Evolutionary conservation across 2,888 invertebrate genomes (phyloP).

Genomic region (Spicauda simplicius): DNA sequence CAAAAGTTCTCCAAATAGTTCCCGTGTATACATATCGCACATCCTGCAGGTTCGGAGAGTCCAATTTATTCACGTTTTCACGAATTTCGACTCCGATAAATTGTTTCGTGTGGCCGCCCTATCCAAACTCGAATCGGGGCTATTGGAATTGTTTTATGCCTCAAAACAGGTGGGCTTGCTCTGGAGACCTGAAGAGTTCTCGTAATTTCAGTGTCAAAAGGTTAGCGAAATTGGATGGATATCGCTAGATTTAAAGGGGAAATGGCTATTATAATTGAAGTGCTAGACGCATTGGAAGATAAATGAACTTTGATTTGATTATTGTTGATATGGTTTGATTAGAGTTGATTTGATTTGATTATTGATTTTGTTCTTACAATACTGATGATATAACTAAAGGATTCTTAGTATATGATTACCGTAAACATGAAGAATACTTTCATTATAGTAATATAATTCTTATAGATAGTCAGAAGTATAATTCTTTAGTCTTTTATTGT

Average conservation of each 20-base stretch:
- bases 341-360: too few species aligned
- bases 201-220: slow-evolving; percentile 34
- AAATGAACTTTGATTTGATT: too few species aligned
- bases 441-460: too few species aligned
- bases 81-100: slow-evolving; percentile 47
- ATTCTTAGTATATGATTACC: too few species aligned
- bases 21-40: slow-evolving; percentile 42
- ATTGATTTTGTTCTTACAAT: too few species aligned
- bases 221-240: slow-evolving; percentile 30
- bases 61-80: slow-evolving; percentile 48
- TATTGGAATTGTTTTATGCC: slow-evolving; percentile 48
- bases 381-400: too few species aligned
- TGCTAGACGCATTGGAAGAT: not conserved
- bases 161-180: slow-evolving; percentile 30
- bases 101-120: slow-evolving; percentile 47
- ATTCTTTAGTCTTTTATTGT: too few species aligned
- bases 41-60: slow-evolving; percentile 37
- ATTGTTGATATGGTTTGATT: too few species aligned
- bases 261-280: slow-evolving; percentile 12
- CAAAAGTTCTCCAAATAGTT: slow-evolving; percentile 46
- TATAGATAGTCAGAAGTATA: too few species aligned
- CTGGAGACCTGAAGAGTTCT: slow-evolving; percentile 21
- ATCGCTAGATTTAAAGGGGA: slow-evolving; percentile 18
- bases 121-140: slow-evolving; percentile 46
- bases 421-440: too few species aligned